phyloP scores from a whole-genome alignment of 2,113 vertebrate genomes.

The Pyxicephalus adspersus region DNA sequence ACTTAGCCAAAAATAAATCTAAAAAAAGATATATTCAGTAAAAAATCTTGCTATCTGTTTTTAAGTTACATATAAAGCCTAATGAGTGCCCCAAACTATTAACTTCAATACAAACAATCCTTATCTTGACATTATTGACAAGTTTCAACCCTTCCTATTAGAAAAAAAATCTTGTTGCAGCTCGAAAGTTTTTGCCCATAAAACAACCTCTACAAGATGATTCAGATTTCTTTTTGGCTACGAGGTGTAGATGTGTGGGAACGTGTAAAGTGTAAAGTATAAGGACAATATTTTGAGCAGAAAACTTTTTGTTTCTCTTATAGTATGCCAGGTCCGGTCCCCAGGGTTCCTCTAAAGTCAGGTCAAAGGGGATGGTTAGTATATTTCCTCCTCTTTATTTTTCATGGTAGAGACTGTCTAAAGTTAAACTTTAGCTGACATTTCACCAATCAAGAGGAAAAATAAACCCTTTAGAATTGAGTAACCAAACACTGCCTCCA shows the following conservation, averaged over 20 bases:
- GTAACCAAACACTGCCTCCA: slow-evolving; percentile 41
- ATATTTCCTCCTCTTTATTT: neutral
- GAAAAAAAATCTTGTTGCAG: no score
- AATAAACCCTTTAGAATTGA: slow-evolving; percentile 1
- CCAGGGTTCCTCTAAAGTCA: neutral
- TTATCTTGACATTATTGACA: no score
- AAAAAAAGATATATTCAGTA: no score
- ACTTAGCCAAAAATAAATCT: no score
- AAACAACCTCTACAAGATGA: no score
- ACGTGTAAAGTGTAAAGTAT: neutral
- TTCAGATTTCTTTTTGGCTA: slow-evolving; percentile 8
- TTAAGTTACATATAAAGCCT: no score
- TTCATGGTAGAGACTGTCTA: slow-evolving; percentile 27
- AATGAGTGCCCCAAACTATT: no score
- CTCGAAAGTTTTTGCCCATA: no score
- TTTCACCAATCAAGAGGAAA: slow-evolving; percentile 21
- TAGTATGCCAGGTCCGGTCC: neutral
- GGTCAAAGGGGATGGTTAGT: neutral
- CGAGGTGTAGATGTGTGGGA: neutral
- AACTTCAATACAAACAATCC: no score
- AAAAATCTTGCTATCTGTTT: no score
- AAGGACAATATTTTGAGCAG: slow-evolving; percentile 26
- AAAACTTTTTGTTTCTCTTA: rapidly evolving
- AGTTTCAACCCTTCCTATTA: no score
- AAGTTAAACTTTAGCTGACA: slow-evolving; percentile 28